These are phyloP conservation scores for Arctocebus calabarensis DNA, from an alignment of 2,797 vertebrate genomes.

Conservation along the genomic window DNA sequence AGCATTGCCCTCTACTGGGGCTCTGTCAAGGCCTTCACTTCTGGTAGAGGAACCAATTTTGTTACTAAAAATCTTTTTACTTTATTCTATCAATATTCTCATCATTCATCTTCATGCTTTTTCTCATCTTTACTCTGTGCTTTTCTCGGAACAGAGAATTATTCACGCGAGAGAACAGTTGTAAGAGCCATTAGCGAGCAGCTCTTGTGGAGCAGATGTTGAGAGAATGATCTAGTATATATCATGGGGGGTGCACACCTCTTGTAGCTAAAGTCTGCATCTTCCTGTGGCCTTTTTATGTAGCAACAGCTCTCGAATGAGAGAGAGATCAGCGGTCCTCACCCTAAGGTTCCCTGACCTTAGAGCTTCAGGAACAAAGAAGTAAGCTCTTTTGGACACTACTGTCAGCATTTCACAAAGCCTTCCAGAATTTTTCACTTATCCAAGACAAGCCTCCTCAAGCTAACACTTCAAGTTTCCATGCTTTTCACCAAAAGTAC, in stretches of 20 bases:
- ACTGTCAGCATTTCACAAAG: slow-evolving; percentile 9
- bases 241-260: neutral
- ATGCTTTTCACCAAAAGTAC: slow-evolving; percentile 30
- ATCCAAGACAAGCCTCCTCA: neutral
- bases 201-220: neutral
- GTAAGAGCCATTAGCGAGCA: neutral
- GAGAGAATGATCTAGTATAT: neutral
- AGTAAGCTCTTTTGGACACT: neutral
- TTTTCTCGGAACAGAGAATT: slow-evolving; percentile 54
- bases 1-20: neutral
- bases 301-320: neutral
- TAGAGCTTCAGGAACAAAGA: slow-evolving; percentile 26
- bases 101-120: neutral
- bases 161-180: neutral
- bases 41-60: neutral
- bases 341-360: neutral
- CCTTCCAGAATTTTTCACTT: slow-evolving; percentile 42
- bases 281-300: neutral
- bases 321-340: neutral
- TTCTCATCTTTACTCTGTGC: slow-evolving; percentile 18
- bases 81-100: neutral
- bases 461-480: neutral
- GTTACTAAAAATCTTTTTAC: neutral
- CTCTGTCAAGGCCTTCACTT: neutral
- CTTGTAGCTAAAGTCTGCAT: neutral